Base-by-base conservation (phyloP, 2,888 invertebrate species). In the Epiblema foenella region DNA sequence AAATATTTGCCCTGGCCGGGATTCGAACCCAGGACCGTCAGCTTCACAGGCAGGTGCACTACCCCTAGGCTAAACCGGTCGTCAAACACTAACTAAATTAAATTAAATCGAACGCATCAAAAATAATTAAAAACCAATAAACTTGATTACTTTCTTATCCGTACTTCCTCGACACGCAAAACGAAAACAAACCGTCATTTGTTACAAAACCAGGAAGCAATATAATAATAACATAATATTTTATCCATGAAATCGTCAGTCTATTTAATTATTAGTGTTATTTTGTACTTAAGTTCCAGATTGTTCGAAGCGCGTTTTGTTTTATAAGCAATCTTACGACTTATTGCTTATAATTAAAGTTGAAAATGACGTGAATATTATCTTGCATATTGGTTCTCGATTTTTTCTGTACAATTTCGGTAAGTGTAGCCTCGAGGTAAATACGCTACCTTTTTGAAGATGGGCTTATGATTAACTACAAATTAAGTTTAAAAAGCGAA, bases 91-190 rank as follows among this genome's bases (percentile, higher is more conserved):
- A n/a, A n/a, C n/a, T n/a, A n/a, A n/a, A n/a, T n/a, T n/a, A n/a
- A n/a, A n/a, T n/a, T n/a, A 24, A 67, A 64, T 63, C 59, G 57
- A 72, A 51, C 54, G 42, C 17, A 42, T 42, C 42, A 33, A 75
- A 24, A 74, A 75, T 77, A 77, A 79, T 77, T 75, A 76, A 77
- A 77, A 73, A 65, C 74, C 77, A 78, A 79, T 74, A 77, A 62
- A 71, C 57, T 20, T 54, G 67, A 75, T 76, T 73, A 39, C 8
- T 15, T 66, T 49, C 56, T 4, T 52, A 46, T 49, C 24, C 33
- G 7, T 33, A 33, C 12, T 51, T 24, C 17, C 12, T 10, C 42
- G 4, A 1, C n/a, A n/a, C 11, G 10, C 5, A 17, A n/a, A 49
- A 62, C 24, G 20, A 51, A 24, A 58, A 67, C 68, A 68, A 68